Base-by-base conservation (phyloP, 2,797 vertebrate genomes). In the Philypnodon macrostomus region DNA sequence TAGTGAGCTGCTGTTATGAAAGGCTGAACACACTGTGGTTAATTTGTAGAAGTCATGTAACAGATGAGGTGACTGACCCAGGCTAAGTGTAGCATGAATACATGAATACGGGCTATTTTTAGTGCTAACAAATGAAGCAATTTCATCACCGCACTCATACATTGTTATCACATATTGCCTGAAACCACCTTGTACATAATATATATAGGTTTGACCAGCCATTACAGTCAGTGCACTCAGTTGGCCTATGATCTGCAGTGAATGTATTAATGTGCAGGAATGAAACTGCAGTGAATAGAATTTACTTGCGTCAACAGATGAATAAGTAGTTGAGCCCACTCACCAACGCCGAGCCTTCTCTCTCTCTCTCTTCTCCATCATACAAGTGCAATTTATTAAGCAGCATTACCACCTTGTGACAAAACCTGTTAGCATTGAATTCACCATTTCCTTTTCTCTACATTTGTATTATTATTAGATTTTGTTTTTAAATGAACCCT, bases 311-410 rank as follows among this genome's bases (percentile, higher is more conserved):
- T 75, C 75, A 82, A 62, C 50, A 53, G 63, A 46, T 74, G 67
- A 79, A 61, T 79, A 73, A 76, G 72, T 73, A 65, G 57, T 73
- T 75, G 54, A 83, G 61, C 77, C 82, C 78, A 81, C 82, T 68
- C 47, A 14, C 17, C n/a, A 45, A 23, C 60, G 14, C 31, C 31
- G 39, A 73, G 53, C 27, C 66, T 46, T 63, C 59, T 74, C 36
- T 29, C 27, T 9, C 8, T 29, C 34, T 27, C 13, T 47, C 45
- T 62, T 30, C 11, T 30, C 58, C 38, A 57, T 15, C 36, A 62
- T 35, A 9, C 45, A 19, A n/a, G 24, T 16, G 32, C 39, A 54
- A 24, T 58, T 67, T 37, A 32, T 50, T 38, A 32, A 72, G 45
- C 36, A 26, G 47, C 36, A 58, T 35, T n/a, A 31, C 47, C 14